Evolutionary conservation across 2,113 vertebrate genomes (phyloP).

Genomic region (Crotalus viridis): DNA sequence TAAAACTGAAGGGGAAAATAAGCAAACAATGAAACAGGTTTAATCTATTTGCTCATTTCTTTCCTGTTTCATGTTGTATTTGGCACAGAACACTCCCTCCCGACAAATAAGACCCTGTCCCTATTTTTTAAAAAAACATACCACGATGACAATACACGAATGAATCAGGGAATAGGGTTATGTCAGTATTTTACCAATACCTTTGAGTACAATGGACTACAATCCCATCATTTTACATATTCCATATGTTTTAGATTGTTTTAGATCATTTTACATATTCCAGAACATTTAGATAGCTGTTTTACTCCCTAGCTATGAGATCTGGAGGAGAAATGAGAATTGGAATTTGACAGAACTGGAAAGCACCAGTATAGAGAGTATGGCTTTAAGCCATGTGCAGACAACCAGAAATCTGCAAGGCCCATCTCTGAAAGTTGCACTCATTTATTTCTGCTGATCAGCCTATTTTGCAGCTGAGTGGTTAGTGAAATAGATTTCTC

Average conservation of each 20-base stretch:
- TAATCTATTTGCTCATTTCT: background rate
- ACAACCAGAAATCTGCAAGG: background rate
- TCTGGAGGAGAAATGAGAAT: background rate
- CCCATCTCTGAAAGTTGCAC: background rate
- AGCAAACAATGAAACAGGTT: slow-evolving; percentile 10
- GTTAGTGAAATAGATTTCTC: background rate
- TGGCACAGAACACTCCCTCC: background rate
- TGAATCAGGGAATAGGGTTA: background rate
- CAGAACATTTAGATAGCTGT: background rate
- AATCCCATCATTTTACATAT: background rate
- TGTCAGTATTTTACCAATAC: background rate
- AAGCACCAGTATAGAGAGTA: background rate
- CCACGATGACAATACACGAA: background rate
- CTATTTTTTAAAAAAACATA: background rate
- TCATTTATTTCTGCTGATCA: background rate
- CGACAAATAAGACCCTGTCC: background rate
- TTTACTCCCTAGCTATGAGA: background rate
- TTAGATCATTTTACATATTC: background rate
- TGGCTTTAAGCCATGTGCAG: background rate
- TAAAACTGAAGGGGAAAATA: background rate
- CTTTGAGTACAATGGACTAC: background rate
- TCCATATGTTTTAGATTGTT: background rate
- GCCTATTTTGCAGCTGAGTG: background rate
- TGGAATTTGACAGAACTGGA: background rate
- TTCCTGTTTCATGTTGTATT: background rate